Evolutionary conservation across 2,888 invertebrate genomes (phyloP), one percentile per base, ranked within the genome.

Genomic region (Acrobasis consociella): DNA sequence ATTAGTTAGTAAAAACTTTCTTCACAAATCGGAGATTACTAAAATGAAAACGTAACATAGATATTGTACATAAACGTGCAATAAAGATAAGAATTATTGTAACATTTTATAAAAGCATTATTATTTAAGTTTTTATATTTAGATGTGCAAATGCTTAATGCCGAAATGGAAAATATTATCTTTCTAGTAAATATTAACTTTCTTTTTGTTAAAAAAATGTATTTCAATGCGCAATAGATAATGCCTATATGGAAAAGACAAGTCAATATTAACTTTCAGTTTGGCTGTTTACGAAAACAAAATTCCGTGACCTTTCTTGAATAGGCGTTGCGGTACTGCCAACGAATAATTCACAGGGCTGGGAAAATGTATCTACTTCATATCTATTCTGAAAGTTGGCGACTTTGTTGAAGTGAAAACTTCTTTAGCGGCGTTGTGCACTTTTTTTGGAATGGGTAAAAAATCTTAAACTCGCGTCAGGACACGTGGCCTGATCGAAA

Each of bases 281-380:
- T 49, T 51, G 58, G 50, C 38, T 50, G 50, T 58, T 50, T 58
- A 56, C 62, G 38, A 39, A 60, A 60, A 60, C 60, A 51, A 60
- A 58, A 60, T 51, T 60, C 8, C 31, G 42, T 22, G 39, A 60
- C 60, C 51, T 60, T 51, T 42, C 16, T 5, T 17, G 55, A 39
- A 55, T 39, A 39, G 16, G 38, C 39, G 46, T 46, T n/a, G 42
- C 13, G 11, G 5, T 37, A 53, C 53, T 53, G n/a, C 13, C 13
- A 46, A 46, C 13, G 46, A 5, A 46, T 46, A 46, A 10, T 46
- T 46, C 3, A 3, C 46, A 53, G 53, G 53, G 53, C 37, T 53
- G 38, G n/a, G 46, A 46, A 42, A 31, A 22, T 22, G 3, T 22
- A 42, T 13, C 10, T 42, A 0, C 42, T 13, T 11, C 11, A 42